A percentile compares a stretch with the other conserved stretches of the same genome.
Conservation (phyloP, 2,888 invertebrate species). For the Zeuzera pyrina region DNA sequence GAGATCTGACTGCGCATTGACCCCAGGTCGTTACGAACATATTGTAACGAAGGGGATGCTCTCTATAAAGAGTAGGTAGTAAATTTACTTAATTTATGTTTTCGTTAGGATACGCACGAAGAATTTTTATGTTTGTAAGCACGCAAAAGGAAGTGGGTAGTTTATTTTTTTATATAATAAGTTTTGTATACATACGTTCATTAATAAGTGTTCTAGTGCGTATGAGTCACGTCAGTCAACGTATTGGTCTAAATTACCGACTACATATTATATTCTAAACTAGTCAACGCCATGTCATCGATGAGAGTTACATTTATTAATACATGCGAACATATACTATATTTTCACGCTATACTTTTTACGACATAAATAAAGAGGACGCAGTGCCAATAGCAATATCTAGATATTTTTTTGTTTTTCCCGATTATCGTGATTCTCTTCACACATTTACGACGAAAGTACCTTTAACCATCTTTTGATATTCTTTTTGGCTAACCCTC, state of each 20-base stretch:
- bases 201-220: slow-evolving; percentile 48
- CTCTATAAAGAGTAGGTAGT: slow-evolving; percentile 52
- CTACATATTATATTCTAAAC: slow-evolving; percentile 44
- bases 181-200: slow-evolving; percentile 45
- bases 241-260: slow-evolving; percentile 42
- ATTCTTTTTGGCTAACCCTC: no score
- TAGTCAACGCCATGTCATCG: no score
- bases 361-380: no score
- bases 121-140: slow-evolving; percentile 63
- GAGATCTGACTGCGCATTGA: slow-evolving; percentile 56
- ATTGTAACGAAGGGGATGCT: slow-evolving; percentile 68
- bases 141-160: slow-evolving; percentile 65
- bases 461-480: no score
- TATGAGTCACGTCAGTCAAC: slow-evolving; percentile 47
- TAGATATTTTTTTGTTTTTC: no score
- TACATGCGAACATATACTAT: no score
- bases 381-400: no score
- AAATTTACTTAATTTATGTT: slow-evolving; percentile 71
- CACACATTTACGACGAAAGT: no score
- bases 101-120: slow-evolving; percentile 66
- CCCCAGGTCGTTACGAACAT: slow-evolving; percentile 64
- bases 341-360: no score
- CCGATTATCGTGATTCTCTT: no score
- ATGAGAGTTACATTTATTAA: no score
- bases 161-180: slow-evolving; percentile 34